Evolutionary conservation across 2,797 vertebrate genomes (phyloP), one percentile per base, ranked within the genome.

Genomic region (Pseudocheirus occidentalis): DNA sequence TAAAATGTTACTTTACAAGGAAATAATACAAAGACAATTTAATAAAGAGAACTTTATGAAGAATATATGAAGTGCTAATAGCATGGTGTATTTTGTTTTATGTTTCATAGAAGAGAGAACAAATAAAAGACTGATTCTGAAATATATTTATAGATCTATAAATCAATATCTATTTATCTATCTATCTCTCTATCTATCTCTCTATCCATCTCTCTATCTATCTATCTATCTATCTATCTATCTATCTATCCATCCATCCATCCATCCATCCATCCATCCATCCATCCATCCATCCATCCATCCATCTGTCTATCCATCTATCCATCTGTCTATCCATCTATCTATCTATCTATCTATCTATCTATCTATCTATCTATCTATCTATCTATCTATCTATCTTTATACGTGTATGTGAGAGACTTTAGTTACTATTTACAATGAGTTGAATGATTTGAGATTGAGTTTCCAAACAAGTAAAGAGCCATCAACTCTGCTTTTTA

Each of bases 321-420:
- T 21, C 2, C 21, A 14, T 40, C 1, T 40, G 0, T 21, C 0
- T 13, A 13, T 59, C 10, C 31, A 9, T 29, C 0, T 58, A 2
- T 52, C 2, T 52, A 52, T 52, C 50, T 52, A 52, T 52, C 50
- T 52, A 52, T 52, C 50, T 52, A 52, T 52, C 50, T 52, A 52
- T 52, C 50, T 52, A 52, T 5, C 50, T 5, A 52, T 52, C 50
- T 52, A 52, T n/a, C n/a, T n/a, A n/a, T n/a, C n/a, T n/a, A n/a
- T n/a, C n/a, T n/a, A n/a, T n/a, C 50, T 52, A 52, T 52, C 50
- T 52, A 52, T 52, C 50, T 52, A 52, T 52, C 50, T 52, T n/a
- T n/a, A n/a, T n/a, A n/a, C n/a, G 3, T 34, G 1, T 28, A 5
- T 58, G 27, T 10, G 27, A 3, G 9, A 29, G 9, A 62, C 18